Percentiles rank a stretch among this genome's conserved stretches.
Evolutionary conservation across 30 jellyfish, hydroid and myxozoan species (phyloP).

Genomic region (Pseudorhiza aurosa): DNA sequence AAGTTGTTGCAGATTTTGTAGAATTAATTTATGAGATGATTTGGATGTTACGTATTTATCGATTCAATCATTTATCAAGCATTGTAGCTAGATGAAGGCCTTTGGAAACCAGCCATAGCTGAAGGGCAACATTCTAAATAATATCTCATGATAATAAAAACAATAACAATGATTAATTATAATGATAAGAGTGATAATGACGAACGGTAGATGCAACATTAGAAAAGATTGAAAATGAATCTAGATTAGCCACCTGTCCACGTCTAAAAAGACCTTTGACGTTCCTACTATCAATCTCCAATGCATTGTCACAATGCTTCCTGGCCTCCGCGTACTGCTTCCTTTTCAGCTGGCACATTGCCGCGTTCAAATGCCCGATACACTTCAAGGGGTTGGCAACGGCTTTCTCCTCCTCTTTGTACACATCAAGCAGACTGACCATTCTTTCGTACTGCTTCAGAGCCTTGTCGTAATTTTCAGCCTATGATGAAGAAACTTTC

Average conservation of each 20-base stretch:
- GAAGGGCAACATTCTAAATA: no score
- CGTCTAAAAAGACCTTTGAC: conserved; percentile 80
- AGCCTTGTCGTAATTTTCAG: conserved; percentile 60
- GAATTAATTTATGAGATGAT: no score
- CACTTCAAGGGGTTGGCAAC: conserved; percentile 50
- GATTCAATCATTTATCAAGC: no score
- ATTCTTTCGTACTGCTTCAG: conserved; percentile 66
- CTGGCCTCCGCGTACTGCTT: conserved; percentile 57
- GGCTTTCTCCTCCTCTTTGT: conserved; percentile 73
- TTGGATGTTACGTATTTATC: no score
- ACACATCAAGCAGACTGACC: conserved; percentile 50
- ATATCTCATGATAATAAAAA: no score
- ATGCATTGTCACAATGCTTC: conserved; percentile 61
- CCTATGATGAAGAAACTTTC: conserved; percentile 41
- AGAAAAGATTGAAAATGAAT: no score
- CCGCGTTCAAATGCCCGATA: conserved; percentile 74
- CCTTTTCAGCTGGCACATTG: conserved; percentile 83
- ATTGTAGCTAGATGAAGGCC: no score
- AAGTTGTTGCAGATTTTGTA: no score
- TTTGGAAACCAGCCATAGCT: no score
- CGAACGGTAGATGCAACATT: no score
- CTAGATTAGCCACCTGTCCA: conserved; percentile 55
- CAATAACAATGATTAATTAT: no score
- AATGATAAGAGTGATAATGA: no score
- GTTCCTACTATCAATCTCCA: conserved; percentile 67